Conservation (phyloP, 2,797 vertebrate genomes). For the Brotula barbata region DNA sequence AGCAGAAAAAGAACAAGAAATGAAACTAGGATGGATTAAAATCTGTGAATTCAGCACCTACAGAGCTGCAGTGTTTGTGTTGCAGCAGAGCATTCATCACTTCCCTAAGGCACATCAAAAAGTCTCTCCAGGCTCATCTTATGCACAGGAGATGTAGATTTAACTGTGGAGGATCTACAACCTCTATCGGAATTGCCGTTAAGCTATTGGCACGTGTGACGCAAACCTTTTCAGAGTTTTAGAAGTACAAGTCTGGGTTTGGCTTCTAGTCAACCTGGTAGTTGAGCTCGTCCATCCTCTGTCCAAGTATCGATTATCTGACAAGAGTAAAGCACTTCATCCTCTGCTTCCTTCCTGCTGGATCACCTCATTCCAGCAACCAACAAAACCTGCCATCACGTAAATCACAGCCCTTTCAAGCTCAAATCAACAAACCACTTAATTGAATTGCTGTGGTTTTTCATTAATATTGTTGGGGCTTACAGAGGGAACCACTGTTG, state of each 20-base stretch:
- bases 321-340: slow-evolving; percentile 74
- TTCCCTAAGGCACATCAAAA: slow-evolving; percentile 66
- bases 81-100: slow-evolving; percentile 60
- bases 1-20: no score
- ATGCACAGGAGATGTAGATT: slow-evolving; percentile 63
- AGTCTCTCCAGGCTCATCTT: slow-evolving; percentile 67
- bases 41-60: slow-evolving; percentile 60
- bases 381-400: slow-evolving; percentile 61
- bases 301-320: slow-evolving; percentile 77
- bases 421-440: slow-evolving; percentile 67
- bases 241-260: slow-evolving; percentile 45
- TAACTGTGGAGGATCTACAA: slow-evolving; percentile 64
- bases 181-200: slow-evolving; percentile 50
- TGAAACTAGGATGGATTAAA: slow-evolving; percentile 60
- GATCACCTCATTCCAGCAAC: slow-evolving; percentile 67
- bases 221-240: slow-evolving; percentile 54
- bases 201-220: slow-evolving; percentile 17
- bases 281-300: slow-evolving; percentile 68
- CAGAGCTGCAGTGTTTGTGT: slow-evolving; percentile 44
- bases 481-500: slow-evolving; percentile 48
- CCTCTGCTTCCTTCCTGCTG: slow-evolving; percentile 76
- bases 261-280: slow-evolving; percentile 40
- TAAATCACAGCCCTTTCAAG: slow-evolving; percentile 66
- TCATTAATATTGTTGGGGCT: slow-evolving; percentile 54
- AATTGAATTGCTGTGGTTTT: slow-evolving; percentile 64